Evolutionary conservation across 2,888 invertebrate species (phyloP).

Genomic region (Caenorhabditis sp.): DNA sequence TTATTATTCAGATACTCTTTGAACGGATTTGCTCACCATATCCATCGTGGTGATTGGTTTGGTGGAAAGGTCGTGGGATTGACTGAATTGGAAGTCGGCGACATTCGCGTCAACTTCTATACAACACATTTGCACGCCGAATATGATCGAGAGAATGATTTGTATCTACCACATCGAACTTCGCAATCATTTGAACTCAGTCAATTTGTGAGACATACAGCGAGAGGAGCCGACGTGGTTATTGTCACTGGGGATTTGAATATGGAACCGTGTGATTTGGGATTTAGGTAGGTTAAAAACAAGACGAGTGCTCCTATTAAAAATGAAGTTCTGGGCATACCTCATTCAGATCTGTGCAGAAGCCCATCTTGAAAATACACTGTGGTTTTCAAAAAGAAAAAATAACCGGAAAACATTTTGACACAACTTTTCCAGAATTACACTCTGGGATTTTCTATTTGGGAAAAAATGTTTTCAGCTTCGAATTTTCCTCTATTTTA

Average conservation of each 20-base stretch:
- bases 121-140: slow-evolving; percentile 95
- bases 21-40: slow-evolving; percentile 95
- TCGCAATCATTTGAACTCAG: slow-evolving; percentile 90
- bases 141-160: slow-evolving; percentile 83
- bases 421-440: too few relatives aligned
- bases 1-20: slow-evolving; percentile 85
- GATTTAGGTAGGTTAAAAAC: slow-evolving; percentile 41
- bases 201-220: slow-evolving; percentile 87
- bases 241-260: slow-evolving; percentile 94
- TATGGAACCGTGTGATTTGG: slow-evolving; percentile 83
- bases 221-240: slow-evolving; percentile 78
- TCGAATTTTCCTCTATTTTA: too few relatives aligned
- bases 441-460: too few relatives aligned
- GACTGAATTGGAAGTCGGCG: slow-evolving; percentile 71
- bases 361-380: too few relatives aligned
- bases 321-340: too few relatives aligned
- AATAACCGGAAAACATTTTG: too few relatives aligned
- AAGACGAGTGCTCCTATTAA: too few relatives aligned
- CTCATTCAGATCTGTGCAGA: too few relatives aligned
- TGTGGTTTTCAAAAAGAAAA: too few relatives aligned
- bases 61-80: slow-evolving; percentile 84
- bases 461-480: too few relatives aligned
- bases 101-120: slow-evolving; percentile 83
- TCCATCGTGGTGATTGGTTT: slow-evolving; percentile 94
- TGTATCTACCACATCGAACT: slow-evolving; percentile 83